A percentile compares a stretch with the other conserved stretches of the same genome.
phyloP scores from a whole-genome alignment of 1,140 invertebrate genomes.

The Drosophila nasuta region DNA sequence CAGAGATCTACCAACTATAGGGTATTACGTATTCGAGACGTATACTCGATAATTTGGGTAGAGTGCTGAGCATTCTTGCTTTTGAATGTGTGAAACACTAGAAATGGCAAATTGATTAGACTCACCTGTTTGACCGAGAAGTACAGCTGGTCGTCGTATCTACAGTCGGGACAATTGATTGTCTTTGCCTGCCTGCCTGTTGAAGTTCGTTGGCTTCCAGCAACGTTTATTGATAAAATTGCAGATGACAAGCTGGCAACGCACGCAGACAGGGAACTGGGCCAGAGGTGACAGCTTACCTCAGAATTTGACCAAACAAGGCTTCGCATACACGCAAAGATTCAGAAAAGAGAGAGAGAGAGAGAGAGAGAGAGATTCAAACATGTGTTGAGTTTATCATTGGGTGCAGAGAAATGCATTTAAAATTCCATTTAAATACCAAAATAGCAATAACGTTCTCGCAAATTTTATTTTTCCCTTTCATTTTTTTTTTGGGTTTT shows the following conservation, averaged over 20 bases:
- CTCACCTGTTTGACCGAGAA: neutral
- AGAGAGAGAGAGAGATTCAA: too few relatives aligned
- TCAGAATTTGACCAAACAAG: slow-evolving; percentile 17
- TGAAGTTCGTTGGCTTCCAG: slow-evolving; percentile 25
- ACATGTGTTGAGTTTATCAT: slow-evolving; percentile 2
- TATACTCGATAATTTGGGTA: neutral
- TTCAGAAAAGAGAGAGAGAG: too few relatives aligned
- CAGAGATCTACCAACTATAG: neutral
- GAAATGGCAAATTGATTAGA: slow-evolving; percentile 28
- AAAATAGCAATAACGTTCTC: slow-evolving; percentile 26
- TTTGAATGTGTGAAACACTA: slow-evolving; percentile 15
- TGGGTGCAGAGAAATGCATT: slow-evolving; percentile 35
- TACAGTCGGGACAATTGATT: slow-evolving; percentile 22
- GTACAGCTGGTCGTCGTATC: neutral
- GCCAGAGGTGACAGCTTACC: slow-evolving; percentile 8
- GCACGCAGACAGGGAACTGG: neutral
- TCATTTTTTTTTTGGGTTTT: too few relatives aligned
- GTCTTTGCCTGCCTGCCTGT: slow-evolving; percentile 14
- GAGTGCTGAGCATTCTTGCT: neutral
- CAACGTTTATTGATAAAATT: slow-evolving; percentile 52
- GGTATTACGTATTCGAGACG: neutral
- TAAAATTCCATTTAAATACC: slow-evolving; percentile 68
- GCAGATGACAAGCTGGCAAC: slow-evolving; percentile 36
- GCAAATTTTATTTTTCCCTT: neutral
- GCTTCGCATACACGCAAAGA: neutral